Evolutionary conservation across 2,797 vertebrate species (phyloP), one percentile per base, ranked within the genome.

Genomic region (Enteromius thamalakanensis): DNA sequence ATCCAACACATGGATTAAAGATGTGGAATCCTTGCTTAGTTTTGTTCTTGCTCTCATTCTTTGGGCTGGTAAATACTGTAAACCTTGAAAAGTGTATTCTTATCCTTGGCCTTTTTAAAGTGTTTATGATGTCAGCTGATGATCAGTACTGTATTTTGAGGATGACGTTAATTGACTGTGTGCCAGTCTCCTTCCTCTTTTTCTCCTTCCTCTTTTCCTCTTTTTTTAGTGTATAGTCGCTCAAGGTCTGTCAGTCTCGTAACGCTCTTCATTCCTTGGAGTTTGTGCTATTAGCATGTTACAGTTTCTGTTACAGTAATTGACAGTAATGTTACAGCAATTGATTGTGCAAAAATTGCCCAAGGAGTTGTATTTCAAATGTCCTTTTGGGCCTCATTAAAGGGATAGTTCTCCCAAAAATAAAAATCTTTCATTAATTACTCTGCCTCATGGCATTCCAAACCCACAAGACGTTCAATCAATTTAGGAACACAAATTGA

Each of bases 111-210:
- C 45, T 79, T 78, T 29, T 64, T 42, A 12, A 62, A 32, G 40
- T 21, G 23, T 65, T 34, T 49, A 15, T 49, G 6, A 68, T 53
- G 47, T 68, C 29, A 79, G 14, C 21, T 21, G 4, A 21, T 15
- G 1, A 23, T 29, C 42, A 12, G 14, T 34, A 34, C 21, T 51
- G 64, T 79, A 17, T 68, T 51, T 68, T 10, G 77, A 79, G 32
- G 40, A 32, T 10, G 51, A 71, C 11, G 2, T 32, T 34, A 65
- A 75, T 4, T 7, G 29, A 29, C 58, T 42, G 60, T 74, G 6
- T 81, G 29, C 58, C 47, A 49, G 40, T 37, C 53, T 83, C 8
- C 37, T 32, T 74, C 34, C 45, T 85, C 26, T 71, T 37, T 51
- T 29, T 80, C 19, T 6, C 8, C 37, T 29, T 74, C 34, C 45